A percentile compares a stretch with the other conserved stretches of the same genome.
phyloP scores from a whole-genome alignment of 2,888 invertebrate species.

The Calameuta pallipes region DNA sequence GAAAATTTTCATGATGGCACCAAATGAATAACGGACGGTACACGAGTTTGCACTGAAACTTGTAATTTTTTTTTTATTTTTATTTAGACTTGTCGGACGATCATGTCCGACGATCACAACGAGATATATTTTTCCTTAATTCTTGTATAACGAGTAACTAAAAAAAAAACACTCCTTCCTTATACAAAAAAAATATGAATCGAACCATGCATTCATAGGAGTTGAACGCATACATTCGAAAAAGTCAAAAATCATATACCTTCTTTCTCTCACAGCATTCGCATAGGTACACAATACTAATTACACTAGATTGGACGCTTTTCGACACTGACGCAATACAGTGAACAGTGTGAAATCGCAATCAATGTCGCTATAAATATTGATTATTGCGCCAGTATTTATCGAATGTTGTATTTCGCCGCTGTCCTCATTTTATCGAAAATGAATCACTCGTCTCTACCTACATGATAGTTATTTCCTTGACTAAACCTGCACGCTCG shows the following conservation, averaged over 20 bases:
- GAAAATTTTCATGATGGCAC: conserved; percentile 1
- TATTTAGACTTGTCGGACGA: conserved; percentile 50
- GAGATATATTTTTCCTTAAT: conserved; percentile 53
- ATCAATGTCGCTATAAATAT: conserved; percentile 23
- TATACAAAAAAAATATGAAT: conserved; percentile 25
- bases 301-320: conserved; percentile 6
- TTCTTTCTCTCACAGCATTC: background rate
- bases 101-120: conserved; percentile 54
- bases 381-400: conserved; percentile 27
- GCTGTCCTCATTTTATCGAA: conserved; percentile 11
- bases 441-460: conserved; percentile 25
- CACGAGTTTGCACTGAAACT: conserved; percentile 35
- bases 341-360: background rate
- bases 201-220: conserved; percentile 25
- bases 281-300: conserved; percentile 11
- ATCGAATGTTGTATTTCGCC: conserved; percentile 3
- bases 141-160: conserved; percentile 46
- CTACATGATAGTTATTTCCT: background rate
- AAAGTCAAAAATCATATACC: background rate
- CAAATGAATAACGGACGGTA: background rate
- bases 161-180: conserved; percentile 28
- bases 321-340: conserved; percentile 4
- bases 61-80: conserved; percentile 38
- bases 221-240: conserved; percentile 20
- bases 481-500: background rate